These are phyloP conservation scores for Hydropsyche tenuis DNA, from an alignment of 1,140 invertebrate species.

Conservation along the genomic window DNA sequence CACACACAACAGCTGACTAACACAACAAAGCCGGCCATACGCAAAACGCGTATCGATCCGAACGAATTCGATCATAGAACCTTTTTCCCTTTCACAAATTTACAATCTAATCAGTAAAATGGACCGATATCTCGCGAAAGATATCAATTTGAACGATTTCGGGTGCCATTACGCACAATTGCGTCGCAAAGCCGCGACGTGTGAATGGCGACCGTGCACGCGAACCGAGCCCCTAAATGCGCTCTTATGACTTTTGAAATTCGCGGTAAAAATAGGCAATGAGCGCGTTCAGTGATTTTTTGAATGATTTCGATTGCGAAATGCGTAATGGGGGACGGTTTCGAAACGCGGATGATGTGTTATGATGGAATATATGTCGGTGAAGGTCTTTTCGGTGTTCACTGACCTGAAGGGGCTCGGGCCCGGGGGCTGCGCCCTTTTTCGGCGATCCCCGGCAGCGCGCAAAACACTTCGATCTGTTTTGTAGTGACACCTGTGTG, in stretches of 20 bases:
- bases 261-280: too few species aligned
- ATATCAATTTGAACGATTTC: too few species aligned
- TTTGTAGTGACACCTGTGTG: slow-evolving; percentile 34
- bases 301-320: too few species aligned
- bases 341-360: background rate
- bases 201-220: too few species aligned
- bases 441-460: background rate
- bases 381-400: background rate
- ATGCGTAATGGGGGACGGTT: too few species aligned
- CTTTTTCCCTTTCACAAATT: too few species aligned
- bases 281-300: too few species aligned
- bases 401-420: slow-evolving; percentile 3
- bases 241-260: too few species aligned
- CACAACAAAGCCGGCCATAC: slow-evolving; percentile 42
- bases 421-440: background rate
- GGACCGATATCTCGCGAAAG: too few species aligned
- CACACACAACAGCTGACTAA: slow-evolving; percentile 45
- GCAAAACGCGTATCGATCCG: background rate
- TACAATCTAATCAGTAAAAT: too few species aligned
- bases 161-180: slow-evolving; percentile 17
- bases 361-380: background rate
- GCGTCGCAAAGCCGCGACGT: background rate
- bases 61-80: too few species aligned
- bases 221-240: too few species aligned
- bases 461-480: slow-evolving; percentile 35